Evolutionary conservation across 2,797 vertebrate genomes (phyloP).

Genomic region (Sebastes matsubarae): DNA sequence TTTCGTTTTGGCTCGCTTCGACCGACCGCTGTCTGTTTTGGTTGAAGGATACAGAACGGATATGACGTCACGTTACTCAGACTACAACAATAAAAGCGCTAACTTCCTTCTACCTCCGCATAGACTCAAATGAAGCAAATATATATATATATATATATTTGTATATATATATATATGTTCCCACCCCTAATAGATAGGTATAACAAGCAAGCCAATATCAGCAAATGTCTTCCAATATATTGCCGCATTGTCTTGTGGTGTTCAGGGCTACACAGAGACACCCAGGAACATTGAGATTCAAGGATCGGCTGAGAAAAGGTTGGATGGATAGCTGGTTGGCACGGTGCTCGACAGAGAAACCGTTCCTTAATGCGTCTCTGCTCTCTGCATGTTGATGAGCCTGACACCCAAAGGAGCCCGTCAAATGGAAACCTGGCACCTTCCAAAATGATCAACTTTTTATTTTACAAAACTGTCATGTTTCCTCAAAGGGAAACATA

Average conservation of each 20-base stretch:
- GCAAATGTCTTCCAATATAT: not conserved
- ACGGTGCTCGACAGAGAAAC: not conserved
- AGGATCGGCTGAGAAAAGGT: constrained; percentile 1
- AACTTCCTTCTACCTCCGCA: no score
- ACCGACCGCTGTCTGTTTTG: no score
- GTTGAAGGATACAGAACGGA: no score
- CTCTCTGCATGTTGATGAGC: constrained; percentile 30
- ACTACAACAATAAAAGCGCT: no score
- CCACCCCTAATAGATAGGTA: not conserved
- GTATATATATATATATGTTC: no score
- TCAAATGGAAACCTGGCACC: not conserved
- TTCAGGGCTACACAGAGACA: not conserved
- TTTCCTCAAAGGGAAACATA: not conserved
- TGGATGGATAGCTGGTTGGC: constrained; percentile 3
- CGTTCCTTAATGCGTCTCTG: not conserved
- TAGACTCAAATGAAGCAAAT: no score
- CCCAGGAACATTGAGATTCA: constrained; percentile 11
- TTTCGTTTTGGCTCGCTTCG: no score
- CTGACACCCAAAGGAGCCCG: not conserved
- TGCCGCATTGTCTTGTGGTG: not conserved
- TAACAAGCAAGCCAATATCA: not conserved
- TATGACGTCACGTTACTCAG: no score
- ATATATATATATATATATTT: no score
- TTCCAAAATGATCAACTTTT: not conserved
- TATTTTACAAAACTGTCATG: not conserved